These are phyloP conservation scores for Platerodrilus igneus DNA, from an alignment of 2,888 invertebrate genomes.

Conservation along the genomic window DNA sequence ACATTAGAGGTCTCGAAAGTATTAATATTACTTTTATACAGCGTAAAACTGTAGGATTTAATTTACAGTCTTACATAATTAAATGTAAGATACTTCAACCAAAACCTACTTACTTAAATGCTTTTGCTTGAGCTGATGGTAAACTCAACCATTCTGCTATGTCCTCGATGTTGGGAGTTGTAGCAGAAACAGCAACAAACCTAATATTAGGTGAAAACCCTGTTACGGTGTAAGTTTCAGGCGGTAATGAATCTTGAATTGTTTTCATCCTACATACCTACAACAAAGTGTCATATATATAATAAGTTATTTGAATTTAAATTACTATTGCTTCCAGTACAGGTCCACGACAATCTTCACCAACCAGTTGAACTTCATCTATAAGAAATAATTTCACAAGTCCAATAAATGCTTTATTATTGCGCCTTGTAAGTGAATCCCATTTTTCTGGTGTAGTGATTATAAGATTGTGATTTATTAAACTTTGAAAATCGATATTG, in stretches of 20 bases:
- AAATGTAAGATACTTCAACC: too few relatives aligned
- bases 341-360: conserved; percentile 67
- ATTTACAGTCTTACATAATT: too few relatives aligned
- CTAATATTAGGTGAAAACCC: conserved; percentile 42
- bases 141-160: conserved; percentile 67
- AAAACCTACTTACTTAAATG: conserved; percentile 49
- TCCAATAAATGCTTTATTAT: conserved; percentile 59
- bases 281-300: conserved; percentile 7
- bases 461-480: conserved; percentile 55
- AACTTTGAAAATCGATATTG: conserved; percentile 52
- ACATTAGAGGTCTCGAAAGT: too few relatives aligned
- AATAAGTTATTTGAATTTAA: background rate
- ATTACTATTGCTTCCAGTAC: conserved; percentile 73
- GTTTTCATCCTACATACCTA: conserved; percentile 68
- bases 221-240: background rate
- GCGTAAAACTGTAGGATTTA: too few relatives aligned
- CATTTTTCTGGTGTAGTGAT: conserved; percentile 83
- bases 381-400: conserved; percentile 64
- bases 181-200: conserved; percentile 75
- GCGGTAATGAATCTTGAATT: conserved; percentile 48
- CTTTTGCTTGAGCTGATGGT: conserved; percentile 49
- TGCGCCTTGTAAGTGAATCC: conserved; percentile 72
- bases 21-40: too few relatives aligned
- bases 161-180: conserved; percentile 73
- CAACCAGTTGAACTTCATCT: conserved; percentile 75